phyloP scores from a whole-genome alignment of 2,888 invertebrate species.

The Apeira syringaria region DNA sequence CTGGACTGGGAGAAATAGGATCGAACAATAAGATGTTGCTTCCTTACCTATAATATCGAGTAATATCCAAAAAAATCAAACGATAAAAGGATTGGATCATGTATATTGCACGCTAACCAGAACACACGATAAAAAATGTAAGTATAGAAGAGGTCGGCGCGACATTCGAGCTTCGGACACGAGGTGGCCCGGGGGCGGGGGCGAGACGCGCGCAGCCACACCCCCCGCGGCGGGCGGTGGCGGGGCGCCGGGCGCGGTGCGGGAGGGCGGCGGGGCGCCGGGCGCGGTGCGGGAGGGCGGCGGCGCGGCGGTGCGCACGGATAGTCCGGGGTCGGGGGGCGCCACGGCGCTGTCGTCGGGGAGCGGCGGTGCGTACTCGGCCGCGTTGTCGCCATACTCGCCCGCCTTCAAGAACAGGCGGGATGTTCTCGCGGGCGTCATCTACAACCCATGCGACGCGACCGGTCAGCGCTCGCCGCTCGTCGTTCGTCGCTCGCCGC shows the following conservation, averaged over 20 bases:
- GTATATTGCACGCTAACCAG: too few relatives aligned
- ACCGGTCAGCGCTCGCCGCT: background rate
- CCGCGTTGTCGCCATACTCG: constrained; percentile 69
- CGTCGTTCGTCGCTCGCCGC: background rate
- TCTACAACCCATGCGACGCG: constrained; percentile 35
- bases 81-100: too few relatives aligned
- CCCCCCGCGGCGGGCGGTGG: background rate
- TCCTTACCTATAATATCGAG: too few relatives aligned
- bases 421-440: constrained; percentile 37
- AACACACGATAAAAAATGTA: too few relatives aligned
- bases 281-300: background rate
- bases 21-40: too few relatives aligned
- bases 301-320: background rate
- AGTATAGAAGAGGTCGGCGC: too few relatives aligned
- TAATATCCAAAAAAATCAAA: too few relatives aligned
- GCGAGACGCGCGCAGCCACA: background rate
- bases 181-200: background rate
- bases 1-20: too few relatives aligned
- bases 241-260: background rate
- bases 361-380: constrained; percentile 47
- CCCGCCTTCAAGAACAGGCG: constrained; percentile 59
- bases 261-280: background rate
- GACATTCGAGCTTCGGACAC: too few relatives aligned
- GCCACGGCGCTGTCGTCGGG: constrained; percentile 14
- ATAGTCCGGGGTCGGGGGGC: constrained; percentile 5